Base-by-base conservation (phyloP, 2,888 invertebrate species). In the Eupithecia dodoneata region DNA sequence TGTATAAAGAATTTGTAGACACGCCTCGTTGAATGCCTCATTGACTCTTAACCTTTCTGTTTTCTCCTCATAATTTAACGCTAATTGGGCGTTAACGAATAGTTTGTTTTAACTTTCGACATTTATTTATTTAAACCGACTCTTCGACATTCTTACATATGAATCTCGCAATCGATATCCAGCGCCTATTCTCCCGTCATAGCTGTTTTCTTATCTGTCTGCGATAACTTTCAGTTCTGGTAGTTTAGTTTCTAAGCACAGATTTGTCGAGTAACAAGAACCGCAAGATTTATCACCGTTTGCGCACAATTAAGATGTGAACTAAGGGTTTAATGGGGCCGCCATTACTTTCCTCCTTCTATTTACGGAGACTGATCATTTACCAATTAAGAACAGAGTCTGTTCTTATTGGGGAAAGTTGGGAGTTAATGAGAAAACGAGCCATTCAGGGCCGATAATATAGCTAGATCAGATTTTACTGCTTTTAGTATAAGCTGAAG, bases 1-100 rank as follows among this genome's bases (percentile, higher is more conserved):
- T 79, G 84, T 76, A 79, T 84, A 83, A 84, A 81, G 83, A 85
- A 86, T 83, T 81, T 81, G 81, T 85, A 84, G 86, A 85, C 82
- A 82, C 81, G 83, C 82, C 81, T 79, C 76, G 80, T 80, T 80
- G 77, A 81, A 80, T 80, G 81, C 73, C 80, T 82, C 79, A 80
- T 82, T 83, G 81, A 82, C 82, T 81, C 65, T 79, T 80, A 78
- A 82, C 82, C 82, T 83, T 79, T 79, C 77, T 79, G 79, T 82
- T 83, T 83, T 82, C 82, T 82, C 82, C 78, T 80, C 82, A 78
- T 81, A 82, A 79, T 81, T 83, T 76, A 81, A 72, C 79, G 74
- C 79, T 83, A 82, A 82, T 82, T 82, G 79, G 76, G 71, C 71
- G 76, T 79, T 74, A 76, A 78, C 52, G 71, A 67, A 52, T 65